Base-by-base conservation (phyloP, 2,113 vertebrate species). In the Rhinolophus sinicus region DNA sequence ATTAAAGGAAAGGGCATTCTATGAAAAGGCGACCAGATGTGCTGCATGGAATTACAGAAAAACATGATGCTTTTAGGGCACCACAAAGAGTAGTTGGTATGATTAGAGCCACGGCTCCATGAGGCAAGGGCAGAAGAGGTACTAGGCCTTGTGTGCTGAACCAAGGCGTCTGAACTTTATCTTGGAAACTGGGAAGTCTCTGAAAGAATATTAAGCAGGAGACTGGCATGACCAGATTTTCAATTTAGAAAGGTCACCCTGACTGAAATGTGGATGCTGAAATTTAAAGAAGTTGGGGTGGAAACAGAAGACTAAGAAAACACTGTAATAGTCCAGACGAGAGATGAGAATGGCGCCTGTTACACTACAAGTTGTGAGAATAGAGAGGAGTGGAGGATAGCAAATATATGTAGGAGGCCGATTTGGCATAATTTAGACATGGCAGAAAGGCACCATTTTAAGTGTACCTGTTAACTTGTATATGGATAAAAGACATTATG, bases 171-270 rank as follows among this genome's bases (percentile, higher is more conserved):
- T 58, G 90, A 96, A 78, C 50, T 87, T 92, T 52, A 58, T 81
- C 60, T 75, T 96, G 88, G 18, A 90, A 93, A 96, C 83, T 44
- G 73, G 56, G 47, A 93, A 75, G 64, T 72, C 64, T 64, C 56
- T 4, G 3, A 88, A 95, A 80, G 89, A 96, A 76, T 84, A 93
- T 47, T 88, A 90, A 96, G 38, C 30, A 92, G 75, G 64, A 85
- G 62, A 96, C 77, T 38, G 22, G 69, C 28, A 40, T 86, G 87
- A 96, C 77, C 40, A 75, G 67, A 93, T 85, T 95, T 97, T 90
- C 83, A 93, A 62, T 93, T 85, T 95, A 64, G 67, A 83, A 95
- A 93, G 67, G 56, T 9, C 76, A 5, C 24, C 26, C 40, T 95
- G 69, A 62, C 38, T 93, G 26, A 95, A 88, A 89, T 65, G 60